Evolutionary conservation across 2,888 invertebrate genomes (phyloP).

Genomic region (Nemoura dubitans): DNA sequence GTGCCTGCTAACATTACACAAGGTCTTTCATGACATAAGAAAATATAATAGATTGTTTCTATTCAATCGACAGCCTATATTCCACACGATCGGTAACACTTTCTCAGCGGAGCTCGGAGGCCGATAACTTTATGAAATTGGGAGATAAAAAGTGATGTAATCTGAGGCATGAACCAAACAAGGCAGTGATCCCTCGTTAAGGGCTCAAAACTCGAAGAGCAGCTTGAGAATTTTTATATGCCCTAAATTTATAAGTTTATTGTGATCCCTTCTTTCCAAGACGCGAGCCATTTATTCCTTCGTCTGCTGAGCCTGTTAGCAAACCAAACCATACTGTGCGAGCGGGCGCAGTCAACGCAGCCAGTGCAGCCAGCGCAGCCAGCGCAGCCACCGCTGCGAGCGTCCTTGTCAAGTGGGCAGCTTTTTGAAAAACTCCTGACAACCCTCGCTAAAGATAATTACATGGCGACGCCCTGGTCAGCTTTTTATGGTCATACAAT

Average conservation of each 20-base stretch:
- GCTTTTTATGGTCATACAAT: not conserved
- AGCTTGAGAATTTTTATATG: not conserved
- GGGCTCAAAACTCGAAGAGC: not conserved
- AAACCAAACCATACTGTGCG: no score
- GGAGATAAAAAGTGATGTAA: not conserved
- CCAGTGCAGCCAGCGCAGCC: not conserved
- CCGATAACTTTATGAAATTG: not conserved
- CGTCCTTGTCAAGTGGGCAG: not conserved
- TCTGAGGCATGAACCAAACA: not conserved
- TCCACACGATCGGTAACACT: not conserved
- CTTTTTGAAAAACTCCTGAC: conserved; percentile 4
- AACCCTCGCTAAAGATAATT: conserved; percentile 12
- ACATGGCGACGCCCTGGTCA: not conserved
- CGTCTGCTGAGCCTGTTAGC: not conserved
- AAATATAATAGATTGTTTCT: not conserved
- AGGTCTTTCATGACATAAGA: not conserved
- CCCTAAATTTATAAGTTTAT: not conserved
- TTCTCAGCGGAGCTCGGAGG: not conserved
- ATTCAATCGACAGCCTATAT: not conserved
- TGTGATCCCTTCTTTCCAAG: not conserved
- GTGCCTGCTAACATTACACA: not conserved
- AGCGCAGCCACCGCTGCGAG: not conserved
- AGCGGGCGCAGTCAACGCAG: no score
- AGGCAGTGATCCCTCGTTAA: not conserved
- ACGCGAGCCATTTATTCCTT: not conserved